Base-by-base conservation (phyloP, 2,888 invertebrate species). In the Brachynemurus nebulosus region DNA sequence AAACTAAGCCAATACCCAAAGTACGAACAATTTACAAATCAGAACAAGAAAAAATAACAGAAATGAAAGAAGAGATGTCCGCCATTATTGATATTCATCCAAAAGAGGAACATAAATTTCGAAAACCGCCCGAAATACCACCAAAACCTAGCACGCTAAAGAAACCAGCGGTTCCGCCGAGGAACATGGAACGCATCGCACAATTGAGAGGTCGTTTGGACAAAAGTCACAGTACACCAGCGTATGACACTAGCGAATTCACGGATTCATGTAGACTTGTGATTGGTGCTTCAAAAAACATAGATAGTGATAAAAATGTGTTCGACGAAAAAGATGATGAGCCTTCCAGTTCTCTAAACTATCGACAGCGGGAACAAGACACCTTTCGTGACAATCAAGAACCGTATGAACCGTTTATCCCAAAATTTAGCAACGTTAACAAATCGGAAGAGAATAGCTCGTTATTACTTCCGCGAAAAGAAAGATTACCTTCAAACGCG, bases 201-300 rank as follows among this genome's bases (percentile, higher is more conserved):
- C 59, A 57, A 49, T 45, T 58, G 37, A 60, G 71, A 21, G 79
- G 78, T 1, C 72, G 74, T 50, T 65, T 86, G 41, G 86, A 86
- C 65, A 86, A 86, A 64, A 80, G 80, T 54, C 77, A 81, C 60
- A 86, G 85, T 52, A 83, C 85, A n/a, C 86, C 86, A 2, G 82
- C 84, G 0, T 85, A 85, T 62, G 84, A 84, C 62, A 53, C 60
- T 25, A 57, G 58, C n/a, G 59, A 54, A 40, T 54, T 53, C 48
- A 54, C 39, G 51, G 51, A 39, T 36, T n/a, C 34, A 9, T 27
- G 30, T 14, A 2, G 20, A 35, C 12, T 33, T 5, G 30, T 30
- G 5, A 39, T 23, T 5, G 9, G 33, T 14, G 4, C 17, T 1
- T 6, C n/a, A 36, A 19, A 19, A 19, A 17, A 6, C 11, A 36